Percentiles rank a stretch among this genome's conserved stretches.
phyloP scores from a whole-genome alignment of 2,888 invertebrate species.

The Criorhina ranunculi region DNA sequence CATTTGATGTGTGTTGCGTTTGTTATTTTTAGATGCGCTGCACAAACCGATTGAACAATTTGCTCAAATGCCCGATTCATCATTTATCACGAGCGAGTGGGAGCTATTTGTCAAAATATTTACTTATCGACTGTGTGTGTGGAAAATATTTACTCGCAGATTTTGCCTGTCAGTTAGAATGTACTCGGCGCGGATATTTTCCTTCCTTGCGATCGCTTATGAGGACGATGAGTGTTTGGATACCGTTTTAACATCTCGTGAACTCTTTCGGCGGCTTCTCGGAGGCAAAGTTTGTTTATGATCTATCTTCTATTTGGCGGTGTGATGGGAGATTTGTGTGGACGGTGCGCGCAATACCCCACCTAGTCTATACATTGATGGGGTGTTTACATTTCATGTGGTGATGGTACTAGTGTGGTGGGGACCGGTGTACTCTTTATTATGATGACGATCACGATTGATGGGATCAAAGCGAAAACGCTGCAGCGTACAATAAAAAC shows the following conservation, averaged over 20 bases:
- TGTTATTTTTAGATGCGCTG: slow-evolving; percentile 69
- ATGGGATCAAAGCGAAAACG: slow-evolving; percentile 74
- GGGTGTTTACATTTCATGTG: slow-evolving; percentile 68
- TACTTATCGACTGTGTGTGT: slow-evolving; percentile 72
- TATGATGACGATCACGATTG: slow-evolving; percentile 76
- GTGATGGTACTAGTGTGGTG: slow-evolving; percentile 27
- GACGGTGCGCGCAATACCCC: slow-evolving; percentile 25
- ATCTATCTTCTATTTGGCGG: slow-evolving; percentile 59
- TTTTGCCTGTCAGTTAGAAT: slow-evolving; percentile 72
- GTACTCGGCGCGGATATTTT: slow-evolving; percentile 64
- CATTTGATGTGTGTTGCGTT: slow-evolving; percentile 67
- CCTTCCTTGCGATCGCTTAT: slow-evolving; percentile 73
- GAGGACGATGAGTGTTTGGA: slow-evolving; percentile 74
- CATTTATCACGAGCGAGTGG: slow-evolving; percentile 73
- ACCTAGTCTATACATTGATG: slow-evolving; percentile 52
- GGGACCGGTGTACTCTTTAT: slow-evolving; percentile 71
- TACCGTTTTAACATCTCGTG: slow-evolving; percentile 62
- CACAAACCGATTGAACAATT: slow-evolving; percentile 73
- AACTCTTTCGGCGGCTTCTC: slow-evolving; percentile 38
- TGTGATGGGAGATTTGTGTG: slow-evolving; percentile 50
- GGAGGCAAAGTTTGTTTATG: slow-evolving; percentile 72
- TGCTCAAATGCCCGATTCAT: slow-evolving; percentile 73
- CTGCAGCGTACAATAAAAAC: slow-evolving; percentile 67
- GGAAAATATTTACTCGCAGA: slow-evolving; percentile 75
- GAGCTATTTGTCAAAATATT: slow-evolving; percentile 77